phyloP scores from a whole-genome alignment of 1,140 invertebrate species.

The Polyergus mexicanus region DNA sequence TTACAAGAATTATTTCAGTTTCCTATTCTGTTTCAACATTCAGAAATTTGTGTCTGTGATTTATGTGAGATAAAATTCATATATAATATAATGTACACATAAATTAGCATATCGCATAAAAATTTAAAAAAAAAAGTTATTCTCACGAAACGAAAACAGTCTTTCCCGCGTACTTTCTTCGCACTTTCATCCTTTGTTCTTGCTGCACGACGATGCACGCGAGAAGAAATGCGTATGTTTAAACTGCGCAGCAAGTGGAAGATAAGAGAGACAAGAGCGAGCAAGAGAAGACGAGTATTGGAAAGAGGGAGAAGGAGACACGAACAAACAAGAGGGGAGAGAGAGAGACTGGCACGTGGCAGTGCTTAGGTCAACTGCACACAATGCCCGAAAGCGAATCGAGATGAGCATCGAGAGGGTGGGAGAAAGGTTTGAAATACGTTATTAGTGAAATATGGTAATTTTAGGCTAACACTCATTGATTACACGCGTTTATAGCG shows the following conservation, averaged over 20 bases:
- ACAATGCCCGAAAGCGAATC: slow-evolving; percentile 37
- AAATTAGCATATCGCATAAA: not conserved
- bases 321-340: slow-evolving; percentile 48
- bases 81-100: no score
- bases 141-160: slow-evolving; percentile 24
- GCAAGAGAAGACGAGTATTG: slow-evolving; percentile 20
- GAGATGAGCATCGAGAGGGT: not conserved
- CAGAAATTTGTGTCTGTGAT: not conserved
- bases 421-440: slow-evolving; percentile 12
- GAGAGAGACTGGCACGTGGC: slow-evolving; percentile 67
- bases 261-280: slow-evolving; percentile 60
- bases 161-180: slow-evolving; percentile 27
- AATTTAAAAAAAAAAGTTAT: slow-evolving; percentile 23
- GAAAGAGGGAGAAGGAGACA: slow-evolving; percentile 31
- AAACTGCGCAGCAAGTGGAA: slow-evolving; percentile 72
- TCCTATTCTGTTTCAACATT: not conserved
- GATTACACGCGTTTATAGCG: not conserved
- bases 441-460: slow-evolving; percentile 62
- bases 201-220: slow-evolving; percentile 35
- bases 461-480: slow-evolving; percentile 24
- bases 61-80: no score
- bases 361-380: slow-evolving; percentile 70
- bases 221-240: slow-evolving; percentile 47
- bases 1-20: not conserved
- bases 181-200: slow-evolving; percentile 68